Conservation (phyloP, 2,888 invertebrate genomes). For the Gari tellinella region DNA sequence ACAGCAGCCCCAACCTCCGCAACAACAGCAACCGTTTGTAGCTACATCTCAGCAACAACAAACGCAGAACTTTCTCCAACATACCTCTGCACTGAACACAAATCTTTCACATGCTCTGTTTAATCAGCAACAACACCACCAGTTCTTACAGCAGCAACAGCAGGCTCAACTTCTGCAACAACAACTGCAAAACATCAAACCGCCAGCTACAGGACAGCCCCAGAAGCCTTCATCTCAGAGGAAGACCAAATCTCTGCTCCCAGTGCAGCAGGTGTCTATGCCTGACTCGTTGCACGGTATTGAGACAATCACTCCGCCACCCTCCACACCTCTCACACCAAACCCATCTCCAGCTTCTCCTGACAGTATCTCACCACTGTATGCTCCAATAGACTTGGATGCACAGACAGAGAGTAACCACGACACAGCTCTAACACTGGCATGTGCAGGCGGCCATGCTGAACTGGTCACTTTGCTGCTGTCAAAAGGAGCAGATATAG, state of each 20-base stretch:
- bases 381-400: conserved; percentile 90
- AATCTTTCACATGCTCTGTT: conserved; percentile 66
- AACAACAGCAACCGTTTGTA: conserved; percentile 46
- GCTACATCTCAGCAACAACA: conserved; percentile 80
- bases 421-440: conserved; percentile 98
- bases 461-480: conserved; percentile 97
- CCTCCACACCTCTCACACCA: conserved; percentile 77
- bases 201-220: conserved; percentile 60
- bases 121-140: conserved; percentile 65
- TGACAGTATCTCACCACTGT: conserved; percentile 85
- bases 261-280: conserved; percentile 53
- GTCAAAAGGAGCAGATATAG: conserved; percentile 96
- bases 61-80: conserved; percentile 64
- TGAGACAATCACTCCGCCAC: conserved; percentile 75
- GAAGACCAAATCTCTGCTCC: conserved; percentile 59
- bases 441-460: conserved; percentile 96
- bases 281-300: conserved; percentile 60
- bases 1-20: conserved; percentile 66
- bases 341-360: conserved; percentile 79
- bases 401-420: conserved; percentile 99
- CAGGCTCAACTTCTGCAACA: conserved; percentile 76
- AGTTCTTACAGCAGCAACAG: conserved; percentile 70
- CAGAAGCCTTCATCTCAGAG: conserved; percentile 51
- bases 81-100: conserved; percentile 63
- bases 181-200: conserved; percentile 83